Conservation (phyloP, 2,113 vertebrate species). For the Clarias gariepinus region DNA sequence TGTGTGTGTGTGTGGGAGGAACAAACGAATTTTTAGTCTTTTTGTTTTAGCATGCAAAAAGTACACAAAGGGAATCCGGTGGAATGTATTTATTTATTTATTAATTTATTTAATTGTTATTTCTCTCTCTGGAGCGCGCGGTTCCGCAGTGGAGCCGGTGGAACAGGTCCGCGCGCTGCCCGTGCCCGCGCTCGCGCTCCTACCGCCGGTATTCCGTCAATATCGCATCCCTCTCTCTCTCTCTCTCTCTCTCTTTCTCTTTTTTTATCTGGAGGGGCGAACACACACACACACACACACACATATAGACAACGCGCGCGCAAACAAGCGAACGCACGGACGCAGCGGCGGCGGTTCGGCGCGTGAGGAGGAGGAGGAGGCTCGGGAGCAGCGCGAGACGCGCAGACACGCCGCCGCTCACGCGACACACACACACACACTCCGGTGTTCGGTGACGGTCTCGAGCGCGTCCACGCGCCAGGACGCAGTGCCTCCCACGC, state of each 20-base stretch:
- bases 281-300: not conserved
- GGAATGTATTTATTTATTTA: not conserved
- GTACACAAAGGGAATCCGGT: not conserved
- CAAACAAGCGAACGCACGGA: not conserved
- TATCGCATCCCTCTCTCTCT: not conserved
- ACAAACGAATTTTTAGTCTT: not conserved
- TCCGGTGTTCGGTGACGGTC: not conserved
- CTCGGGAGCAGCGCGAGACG: too few species aligned
- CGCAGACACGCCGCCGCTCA: too few species aligned
- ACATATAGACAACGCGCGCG: not conserved
- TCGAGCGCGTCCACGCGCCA: conserved; percentile 41
- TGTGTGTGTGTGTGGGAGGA: not conserved
- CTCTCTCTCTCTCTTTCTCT: not conserved
- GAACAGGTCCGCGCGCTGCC: conserved; percentile 68
- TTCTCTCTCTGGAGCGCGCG: conserved; percentile 48
- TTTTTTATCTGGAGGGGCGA: not conserved
- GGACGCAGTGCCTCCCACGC: conserved; percentile 50
- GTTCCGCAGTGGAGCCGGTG: conserved; percentile 76
- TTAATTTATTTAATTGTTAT: not conserved
- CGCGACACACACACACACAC: too few species aligned
- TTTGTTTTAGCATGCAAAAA: not conserved
- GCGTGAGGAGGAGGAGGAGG: not conserved
- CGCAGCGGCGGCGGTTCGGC: not conserved
- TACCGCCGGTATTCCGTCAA: conserved; percentile 4
- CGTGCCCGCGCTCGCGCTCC: not conserved